Base-by-base conservation (phyloP, 2,113 vertebrate species). In the Phrynosoma blainvillii region DNA sequence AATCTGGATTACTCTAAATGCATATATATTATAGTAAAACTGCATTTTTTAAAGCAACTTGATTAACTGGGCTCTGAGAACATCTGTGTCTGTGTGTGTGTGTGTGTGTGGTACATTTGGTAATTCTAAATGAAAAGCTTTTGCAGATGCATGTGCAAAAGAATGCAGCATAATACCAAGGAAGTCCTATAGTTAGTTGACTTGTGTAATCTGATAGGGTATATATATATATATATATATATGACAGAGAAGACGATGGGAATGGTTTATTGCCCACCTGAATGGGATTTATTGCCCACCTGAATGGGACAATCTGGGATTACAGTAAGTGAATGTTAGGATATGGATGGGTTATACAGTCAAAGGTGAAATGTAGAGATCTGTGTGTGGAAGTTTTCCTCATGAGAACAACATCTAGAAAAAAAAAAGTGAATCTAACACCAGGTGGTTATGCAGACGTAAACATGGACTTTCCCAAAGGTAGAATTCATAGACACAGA, bases 1-100 rank as follows among this genome's bases (percentile, higher is more conserved):
- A 81, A 75, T 78, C 85, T 93, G 82, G 32, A 75, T 82, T 89
- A 0, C 36, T 88, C 73, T 11, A 82, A 59, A 71, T 65, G 82
- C 56, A 56, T 25, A 83, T 56, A 83, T 47, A 32, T 23, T 81
- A 78, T 74, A 82, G 32, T 18, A 54, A 30, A 59, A 73, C 85
- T 68, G 65, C 0, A 89, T 90, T 90, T 90, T 91, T 23, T 82
- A 73, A 90, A 20, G 27, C 42, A 11, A 42, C 27, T 1, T 86
- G 11, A 36, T 82, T 75, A 91, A n/a, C 7, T 62, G n/a, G 82
- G 3, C 2, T 79, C 40, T 87, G 32, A 89, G 56, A 87, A 84
- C 8, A 81, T 71, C 66, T 84, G 84, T 81, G 1, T 23, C 56
- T 66, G 8, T 85, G 79, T 89, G 65, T 11, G 23, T 36, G 23